Evolutionary conservation across 2,888 invertebrate species (phyloP), one percentile per base, ranked within the genome.

Genomic region (Lapara coniferarum): DNA sequence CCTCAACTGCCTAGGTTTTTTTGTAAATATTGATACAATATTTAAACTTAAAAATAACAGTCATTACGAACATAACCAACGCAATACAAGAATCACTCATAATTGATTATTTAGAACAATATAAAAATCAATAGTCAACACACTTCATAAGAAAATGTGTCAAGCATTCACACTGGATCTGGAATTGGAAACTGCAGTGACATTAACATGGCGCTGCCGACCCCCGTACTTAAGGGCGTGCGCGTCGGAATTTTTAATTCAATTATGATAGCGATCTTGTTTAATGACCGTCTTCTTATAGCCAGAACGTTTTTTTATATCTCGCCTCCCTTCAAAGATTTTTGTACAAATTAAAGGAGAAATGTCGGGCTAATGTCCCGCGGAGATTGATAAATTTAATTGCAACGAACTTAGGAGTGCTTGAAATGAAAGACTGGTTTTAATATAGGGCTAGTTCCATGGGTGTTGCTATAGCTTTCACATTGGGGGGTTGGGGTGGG

Each of bases 171-270:
- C 66, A 66, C 46, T 56, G 49, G 37, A 56, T 49, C 57, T 57
- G 55, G 30, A 69, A 69, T 69, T 69, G 66, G 66, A 69, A 69
- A 69, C 51, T 69, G 66, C 66, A 66, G 14, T 66, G 69, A 66
- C 69, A 69, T 57, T 66, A 66, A 49, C 30, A 49, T 56, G 49
- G 53, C 66, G 55, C 69, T 44, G 66, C 30, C 25, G 57, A 37
- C 70, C 81, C 83, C 79, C 71, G 79, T 82, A 79, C 79, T 85
- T 81, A 85, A 82, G 84, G 80, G 77, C 78, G 85, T 80, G 85
- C 93, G 93, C 89, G 92, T 90, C 81, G 93, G 93, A 93, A 93
- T 93, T 92, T 93, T 93, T 93, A 93, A 93, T 93, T 93, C 93
- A 93, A 93, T 93, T 93, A 93, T 92, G 92, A 93, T 92, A 92